Percentiles rank a stretch among this genome's conserved stretches.
Evolutionary conservation across 2,113 vertebrate genomes (phyloP).

Genomic region (Triplophysa tibetana): DNA sequence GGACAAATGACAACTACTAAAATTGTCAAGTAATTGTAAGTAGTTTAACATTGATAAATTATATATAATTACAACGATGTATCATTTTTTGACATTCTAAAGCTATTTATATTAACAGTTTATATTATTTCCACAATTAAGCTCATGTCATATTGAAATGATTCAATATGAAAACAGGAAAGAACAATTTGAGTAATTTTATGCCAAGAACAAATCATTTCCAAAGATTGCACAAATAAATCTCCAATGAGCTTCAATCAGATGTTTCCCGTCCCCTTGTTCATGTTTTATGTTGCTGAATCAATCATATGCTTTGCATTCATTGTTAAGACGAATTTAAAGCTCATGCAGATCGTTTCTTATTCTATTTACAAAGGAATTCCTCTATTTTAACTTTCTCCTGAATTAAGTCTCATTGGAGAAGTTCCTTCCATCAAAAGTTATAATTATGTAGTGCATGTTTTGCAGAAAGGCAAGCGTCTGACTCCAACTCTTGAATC

Average conservation of each 20-base stretch:
- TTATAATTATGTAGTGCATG: conserved; percentile 13
- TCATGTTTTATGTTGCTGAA: not conserved
- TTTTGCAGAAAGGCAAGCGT: conserved; percentile 61
- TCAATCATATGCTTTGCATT: not conserved
- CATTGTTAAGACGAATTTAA: not conserved
- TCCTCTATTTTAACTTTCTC: not conserved
- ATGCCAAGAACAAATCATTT: conserved; percentile 7
- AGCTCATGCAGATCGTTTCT: not conserved
- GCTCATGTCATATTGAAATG: not conserved
- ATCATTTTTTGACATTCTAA: not conserved
- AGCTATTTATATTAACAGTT: not conserved
- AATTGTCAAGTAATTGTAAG: not conserved
- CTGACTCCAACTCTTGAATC: conserved; percentile 11
- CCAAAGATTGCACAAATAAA: not conserved
- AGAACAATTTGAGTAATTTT: not conserved
- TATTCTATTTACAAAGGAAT: not conserved
- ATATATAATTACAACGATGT: no score
- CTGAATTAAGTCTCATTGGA: not conserved
- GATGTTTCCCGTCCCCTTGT: not conserved
- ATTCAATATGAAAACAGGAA: not conserved
- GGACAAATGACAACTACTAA: not conserved
- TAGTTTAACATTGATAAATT: not conserved
- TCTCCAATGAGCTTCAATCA: not conserved
- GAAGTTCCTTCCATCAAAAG: conserved; percentile 12
- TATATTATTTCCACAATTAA: not conserved